These are phyloP conservation scores for Rhinolophus sinicus DNA, from an alignment of 2,113 vertebrate species.

Conservation along the genomic window DNA sequence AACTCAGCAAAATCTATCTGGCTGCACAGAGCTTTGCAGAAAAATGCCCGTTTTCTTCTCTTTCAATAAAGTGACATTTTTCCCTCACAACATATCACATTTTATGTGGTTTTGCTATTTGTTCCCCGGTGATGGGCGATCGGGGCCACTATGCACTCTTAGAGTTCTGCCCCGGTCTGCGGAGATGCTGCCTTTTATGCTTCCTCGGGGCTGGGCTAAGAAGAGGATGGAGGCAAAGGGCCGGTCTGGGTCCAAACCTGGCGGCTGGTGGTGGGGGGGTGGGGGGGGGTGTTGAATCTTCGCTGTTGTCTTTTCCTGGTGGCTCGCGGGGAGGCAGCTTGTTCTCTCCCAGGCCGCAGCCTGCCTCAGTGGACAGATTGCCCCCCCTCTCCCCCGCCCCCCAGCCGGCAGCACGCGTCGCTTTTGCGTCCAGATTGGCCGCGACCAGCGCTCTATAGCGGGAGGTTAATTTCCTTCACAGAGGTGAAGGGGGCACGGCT, in stretches of 20 bases:
- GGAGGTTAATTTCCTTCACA: slow-evolving; percentile 96
- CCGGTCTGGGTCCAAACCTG: neutral
- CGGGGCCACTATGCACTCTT: neutral
- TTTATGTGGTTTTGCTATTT: neutral
- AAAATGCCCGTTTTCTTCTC: neutral
- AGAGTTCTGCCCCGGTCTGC: neutral
- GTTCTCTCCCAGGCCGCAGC: slow-evolving; percentile 1
- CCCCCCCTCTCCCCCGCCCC: neutral
- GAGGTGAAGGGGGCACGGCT: slow-evolving; percentile 88
- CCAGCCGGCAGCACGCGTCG: slow-evolving; percentile 90
- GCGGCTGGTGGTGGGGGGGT: too few species aligned
- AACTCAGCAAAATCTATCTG: slow-evolving; percentile 60
- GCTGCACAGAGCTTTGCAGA: neutral
- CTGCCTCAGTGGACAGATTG: slow-evolving; percentile 70
- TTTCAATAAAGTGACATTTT: slow-evolving; percentile 43
- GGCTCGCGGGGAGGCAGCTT: neutral
- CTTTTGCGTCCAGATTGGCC: slow-evolving; percentile 91
- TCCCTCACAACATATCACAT: neutral
- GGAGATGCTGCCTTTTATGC: slow-evolving; percentile 42
- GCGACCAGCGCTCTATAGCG: slow-evolving; percentile 89
- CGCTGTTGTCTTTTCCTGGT: slow-evolving; percentile 51
- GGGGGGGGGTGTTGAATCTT: neutral
- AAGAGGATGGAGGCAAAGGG: neutral
- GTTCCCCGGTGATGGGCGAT: neutral
- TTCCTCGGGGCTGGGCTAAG: neutral